Evolutionary conservation across 2,888 invertebrate species (phyloP), one percentile per base, ranked within the genome.

Genomic region (Anthoptus insignis): DNA sequence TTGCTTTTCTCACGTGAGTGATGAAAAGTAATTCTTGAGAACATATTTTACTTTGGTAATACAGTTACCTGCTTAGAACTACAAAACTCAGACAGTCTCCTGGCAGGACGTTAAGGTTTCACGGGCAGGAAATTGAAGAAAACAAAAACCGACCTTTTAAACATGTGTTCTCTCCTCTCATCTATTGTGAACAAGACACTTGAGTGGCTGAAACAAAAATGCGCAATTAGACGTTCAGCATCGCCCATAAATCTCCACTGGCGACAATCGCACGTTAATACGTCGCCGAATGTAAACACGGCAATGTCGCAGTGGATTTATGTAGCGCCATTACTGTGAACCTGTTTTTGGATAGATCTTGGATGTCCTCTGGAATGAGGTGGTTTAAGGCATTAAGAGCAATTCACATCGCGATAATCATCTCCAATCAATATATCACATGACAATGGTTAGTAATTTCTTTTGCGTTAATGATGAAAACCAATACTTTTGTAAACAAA

Each of bases 191-290:
- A 54, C 60, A 60, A 60, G 60, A 60, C 53, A 52, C 32, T 16
- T 54, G 54, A 61, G 34, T 61, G 54, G 54, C 45, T 52, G 45
- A 54, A 53, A 61, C 61, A 61, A 61, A 61, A 61, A 61, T 54
- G 27, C 53, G 45, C 53, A 42, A 60, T 60, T 60, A 60, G 52
- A 60, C 52, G 52, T 16, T 16, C 50, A 50, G 24, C 39, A 39
- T 53, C 32, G 45, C 21, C 60, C 53, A 47, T 61, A 54, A 54
- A 61, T 54, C 54, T 45, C 34, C 45, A 16, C 32, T 24, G n/a
- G 4, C 61, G 61, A 61, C 61, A 54, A 54, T 37, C 61, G 34
- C 53, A 13, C 53, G 47, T 42, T 45, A 27, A 57, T 57, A 56
- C 56, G 57, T 24, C 42, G 29, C 42, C 13, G 57, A 19, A 24